Evolutionary conservation across 1,140 invertebrate species (phyloP).

Genomic region (Brevipalpus yothersi): DNA sequence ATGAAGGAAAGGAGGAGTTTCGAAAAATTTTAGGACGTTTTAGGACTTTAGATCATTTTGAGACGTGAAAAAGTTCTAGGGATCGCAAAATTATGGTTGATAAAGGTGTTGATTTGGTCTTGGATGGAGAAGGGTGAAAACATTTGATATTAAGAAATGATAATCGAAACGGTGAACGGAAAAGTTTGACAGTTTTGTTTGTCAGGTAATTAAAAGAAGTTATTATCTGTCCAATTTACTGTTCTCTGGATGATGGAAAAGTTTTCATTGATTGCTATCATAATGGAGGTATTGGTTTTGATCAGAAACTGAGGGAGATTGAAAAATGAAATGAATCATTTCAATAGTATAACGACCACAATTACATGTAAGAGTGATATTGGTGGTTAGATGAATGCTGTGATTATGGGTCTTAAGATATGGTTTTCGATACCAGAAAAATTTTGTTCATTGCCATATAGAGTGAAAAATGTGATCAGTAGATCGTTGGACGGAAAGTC

Average conservation of each 20-base stretch:
- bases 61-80: too few species aligned
- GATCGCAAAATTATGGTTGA: too few species aligned
- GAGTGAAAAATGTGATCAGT: slow-evolving; percentile 67
- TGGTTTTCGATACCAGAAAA: slow-evolving; percentile 71
- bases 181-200: too few species aligned
- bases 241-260: slow-evolving; percentile 1
- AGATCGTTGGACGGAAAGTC: slow-evolving; percentile 19
- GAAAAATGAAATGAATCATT: slow-evolving; percentile 72
- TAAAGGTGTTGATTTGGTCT: too few species aligned
- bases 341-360: slow-evolving; percentile 51
- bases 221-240: too few species aligned
- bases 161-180: too few species aligned
- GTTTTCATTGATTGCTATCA: slow-evolving; percentile 38
- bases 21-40: too few species aligned
- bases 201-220: too few species aligned
- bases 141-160: too few species aligned
- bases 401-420: slow-evolving; percentile 76
- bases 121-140: too few species aligned
- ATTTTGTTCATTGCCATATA: slow-evolving; percentile 40
- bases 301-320: slow-evolving; percentile 51
- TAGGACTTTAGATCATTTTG: too few species aligned
- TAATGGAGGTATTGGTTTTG: slow-evolving; percentile 53
- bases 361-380: slow-evolving; percentile 20
- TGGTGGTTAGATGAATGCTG: slow-evolving; percentile 35
- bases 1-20: too few species aligned